A percentile compares a stretch with the other conserved stretches of the same genome.
phyloP scores from a whole-genome alignment of 1,140 invertebrate species.

The Hylaeus anthracinus region DNA sequence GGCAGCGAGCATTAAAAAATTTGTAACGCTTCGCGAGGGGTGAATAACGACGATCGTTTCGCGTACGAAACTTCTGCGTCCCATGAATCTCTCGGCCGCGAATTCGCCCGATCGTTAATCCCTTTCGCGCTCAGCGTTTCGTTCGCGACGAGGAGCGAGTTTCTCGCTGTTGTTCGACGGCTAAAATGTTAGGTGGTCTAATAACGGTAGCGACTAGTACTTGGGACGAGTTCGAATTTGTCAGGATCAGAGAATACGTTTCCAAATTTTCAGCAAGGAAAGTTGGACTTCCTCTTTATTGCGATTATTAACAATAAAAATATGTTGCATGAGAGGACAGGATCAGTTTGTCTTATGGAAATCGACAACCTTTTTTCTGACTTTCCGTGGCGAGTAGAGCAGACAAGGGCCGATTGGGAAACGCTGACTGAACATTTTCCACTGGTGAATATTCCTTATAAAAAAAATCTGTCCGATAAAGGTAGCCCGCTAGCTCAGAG shows the following conservation, averaged over 20 bases:
- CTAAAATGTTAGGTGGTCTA: background rate
- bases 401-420: slow-evolving; percentile 12
- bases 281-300: too few species aligned
- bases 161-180: background rate
- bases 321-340: background rate
- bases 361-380: slow-evolving; percentile 44
- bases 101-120: slow-evolving; percentile 9
- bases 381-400: slow-evolving; percentile 23
- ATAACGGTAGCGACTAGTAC: too few species aligned
- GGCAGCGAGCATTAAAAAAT: slow-evolving; percentile 35
- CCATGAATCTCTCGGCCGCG: slow-evolving; percentile 3
- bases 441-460: slow-evolving; percentile 37
- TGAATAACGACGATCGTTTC: slow-evolving; percentile 16
- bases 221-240: too few species aligned
- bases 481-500: slow-evolving; percentile 8
- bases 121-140: background rate
- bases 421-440: slow-evolving; percentile 52
- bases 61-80: slow-evolving; percentile 12
- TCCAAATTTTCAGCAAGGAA: too few species aligned
- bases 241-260: too few species aligned
- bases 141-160: background rate
- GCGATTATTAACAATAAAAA: too few species aligned
- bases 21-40: background rate
- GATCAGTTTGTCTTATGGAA: slow-evolving; percentile 19
- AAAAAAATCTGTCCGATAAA: slow-evolving; percentile 30